These are phyloP conservation scores for Clarias pachynema DNA, from an alignment of 2,797 vertebrate genomes.

Conservation along the genomic window DNA sequence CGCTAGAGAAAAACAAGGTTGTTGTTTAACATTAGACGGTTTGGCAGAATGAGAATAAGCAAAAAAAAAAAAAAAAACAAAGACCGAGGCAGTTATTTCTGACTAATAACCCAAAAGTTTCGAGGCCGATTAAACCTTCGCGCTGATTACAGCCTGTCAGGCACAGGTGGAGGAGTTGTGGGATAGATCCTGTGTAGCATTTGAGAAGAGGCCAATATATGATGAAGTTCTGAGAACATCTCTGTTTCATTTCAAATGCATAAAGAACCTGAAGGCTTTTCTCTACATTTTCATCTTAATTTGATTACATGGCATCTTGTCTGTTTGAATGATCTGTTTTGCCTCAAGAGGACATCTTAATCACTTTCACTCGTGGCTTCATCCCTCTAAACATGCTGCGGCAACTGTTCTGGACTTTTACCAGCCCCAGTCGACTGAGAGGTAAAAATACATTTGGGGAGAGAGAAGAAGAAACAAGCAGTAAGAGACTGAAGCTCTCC, in stretches of 20 bases:
- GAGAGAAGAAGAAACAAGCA: slow-evolving; percentile 52
- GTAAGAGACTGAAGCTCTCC: slow-evolving; percentile 6
- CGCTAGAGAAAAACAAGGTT: slow-evolving; percentile 64
- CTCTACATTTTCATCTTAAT: slow-evolving; percentile 78
- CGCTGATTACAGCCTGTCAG: slow-evolving; percentile 41
- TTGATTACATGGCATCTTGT: slow-evolving; percentile 78
- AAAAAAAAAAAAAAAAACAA: slow-evolving; percentile 26
- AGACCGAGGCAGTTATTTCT: slow-evolving; percentile 48
- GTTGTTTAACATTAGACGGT: slow-evolving; percentile 73
- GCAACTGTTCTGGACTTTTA: slow-evolving; percentile 74
- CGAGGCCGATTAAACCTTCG: slow-evolving; percentile 36
- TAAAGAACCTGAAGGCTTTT: slow-evolving; percentile 63
- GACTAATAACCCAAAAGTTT: slow-evolving; percentile 45
- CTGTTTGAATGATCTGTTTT: slow-evolving; percentile 79
- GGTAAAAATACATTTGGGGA: slow-evolving; percentile 76
- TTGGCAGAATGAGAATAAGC: slow-evolving; percentile 54
- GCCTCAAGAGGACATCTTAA: slow-evolving; percentile 81
- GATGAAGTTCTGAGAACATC: slow-evolving; percentile 62
- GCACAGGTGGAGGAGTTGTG: slow-evolving; percentile 11
- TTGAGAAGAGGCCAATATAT: slow-evolving; percentile 64
- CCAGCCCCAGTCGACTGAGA: slow-evolving; percentile 76
- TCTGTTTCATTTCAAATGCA: slow-evolving; percentile 70
- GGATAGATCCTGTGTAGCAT: slow-evolving; percentile 35
- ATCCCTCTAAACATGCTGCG: slow-evolving; percentile 76
- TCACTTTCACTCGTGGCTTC: slow-evolving; percentile 77